A percentile compares a stretch with the other conserved stretches of the same genome.
Conservation (phyloP, 2,888 invertebrate genomes). For the Agriopis aurantiaria region DNA sequence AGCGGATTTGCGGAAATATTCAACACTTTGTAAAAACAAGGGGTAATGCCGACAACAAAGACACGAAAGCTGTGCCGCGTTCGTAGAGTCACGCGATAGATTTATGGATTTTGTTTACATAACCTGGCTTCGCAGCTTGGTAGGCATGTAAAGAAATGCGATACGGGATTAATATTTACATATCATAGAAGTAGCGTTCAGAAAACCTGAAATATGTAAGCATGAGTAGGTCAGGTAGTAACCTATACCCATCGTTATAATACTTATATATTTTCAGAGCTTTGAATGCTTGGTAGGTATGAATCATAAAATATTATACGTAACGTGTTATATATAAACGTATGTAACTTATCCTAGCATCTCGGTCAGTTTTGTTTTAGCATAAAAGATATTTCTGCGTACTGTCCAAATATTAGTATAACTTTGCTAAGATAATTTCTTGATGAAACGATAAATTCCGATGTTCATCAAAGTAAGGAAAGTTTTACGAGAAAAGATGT, state of each 20-base stretch:
- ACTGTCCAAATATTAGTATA: slow-evolving; percentile 50
- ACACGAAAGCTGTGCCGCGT: slow-evolving; percentile 54
- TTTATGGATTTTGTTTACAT: slow-evolving; percentile 60
- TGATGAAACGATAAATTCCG: slow-evolving; percentile 64
- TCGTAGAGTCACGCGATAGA: slow-evolving; percentile 73
- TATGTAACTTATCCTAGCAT: slow-evolving; percentile 5
- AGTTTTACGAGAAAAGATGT: slow-evolving; percentile 1
- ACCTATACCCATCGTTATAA: background rate
- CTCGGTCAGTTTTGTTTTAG: slow-evolving; percentile 5
- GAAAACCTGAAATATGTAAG: background rate
- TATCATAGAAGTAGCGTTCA: background rate
- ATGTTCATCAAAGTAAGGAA: slow-evolving; percentile 53
- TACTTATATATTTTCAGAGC: background rate
- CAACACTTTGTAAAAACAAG: slow-evolving; percentile 60
- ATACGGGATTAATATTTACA: slow-evolving; percentile 9
- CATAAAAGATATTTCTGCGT: slow-evolving; percentile 42
- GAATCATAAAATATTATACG: slow-evolving; percentile 8
- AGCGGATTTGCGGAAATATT: slow-evolving; percentile 64
- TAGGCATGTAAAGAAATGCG: slow-evolving; percentile 11
- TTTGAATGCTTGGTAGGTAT: background rate
- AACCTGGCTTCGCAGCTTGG: slow-evolving; percentile 20
- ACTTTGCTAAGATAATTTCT: slow-evolving; percentile 58
- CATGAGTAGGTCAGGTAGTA: background rate
- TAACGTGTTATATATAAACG: too few species aligned
- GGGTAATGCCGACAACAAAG: slow-evolving; percentile 56